Evolutionary conservation across 2,888 invertebrate genomes (phyloP).

Genomic region (Hesperia comma): DNA sequence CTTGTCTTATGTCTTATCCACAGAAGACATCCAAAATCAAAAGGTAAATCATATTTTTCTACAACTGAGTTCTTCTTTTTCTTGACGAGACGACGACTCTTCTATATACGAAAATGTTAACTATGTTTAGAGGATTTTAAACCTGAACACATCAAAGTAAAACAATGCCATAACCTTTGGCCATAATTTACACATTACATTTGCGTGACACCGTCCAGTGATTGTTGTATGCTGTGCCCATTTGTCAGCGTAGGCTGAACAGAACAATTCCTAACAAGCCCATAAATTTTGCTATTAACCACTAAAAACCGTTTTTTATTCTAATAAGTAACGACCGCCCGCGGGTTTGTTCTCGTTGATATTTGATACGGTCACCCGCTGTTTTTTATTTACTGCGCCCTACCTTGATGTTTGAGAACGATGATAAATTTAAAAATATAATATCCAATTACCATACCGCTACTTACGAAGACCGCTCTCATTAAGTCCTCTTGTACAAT

Average conservation of each 20-base stretch:
- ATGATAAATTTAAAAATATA: constrained; percentile 38
- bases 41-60: too few relatives aligned
- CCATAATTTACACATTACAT: neutral
- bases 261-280: constrained; percentile 34
- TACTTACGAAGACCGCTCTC: constrained; percentile 33
- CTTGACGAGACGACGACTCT: too few relatives aligned
- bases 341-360: constrained; percentile 37
- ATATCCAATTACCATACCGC: constrained; percentile 36
- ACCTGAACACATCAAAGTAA: too few relatives aligned
- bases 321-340: constrained; percentile 39
- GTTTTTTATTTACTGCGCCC: constrained; percentile 38
- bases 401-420: constrained; percentile 35
- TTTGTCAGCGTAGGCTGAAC: constrained; percentile 11
- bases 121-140: too few relatives aligned
- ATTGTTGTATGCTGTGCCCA: constrained; percentile 14
- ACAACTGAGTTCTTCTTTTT: too few relatives aligned
- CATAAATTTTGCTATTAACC: constrained; percentile 38
- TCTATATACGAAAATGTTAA: too few relatives aligned
- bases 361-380: constrained; percentile 39
- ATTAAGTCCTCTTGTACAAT: constrained; percentile 30
- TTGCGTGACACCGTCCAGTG: constrained; percentile 20
- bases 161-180: too few relatives aligned
- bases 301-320: constrained; percentile 36
- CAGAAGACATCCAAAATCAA: too few relatives aligned
- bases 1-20: too few relatives aligned